Percentiles rank a stretch among this genome's conserved stretches.
Conservation (phyloP, 2,797 vertebrate genomes). For the Tokudaia muenninki region DNA sequence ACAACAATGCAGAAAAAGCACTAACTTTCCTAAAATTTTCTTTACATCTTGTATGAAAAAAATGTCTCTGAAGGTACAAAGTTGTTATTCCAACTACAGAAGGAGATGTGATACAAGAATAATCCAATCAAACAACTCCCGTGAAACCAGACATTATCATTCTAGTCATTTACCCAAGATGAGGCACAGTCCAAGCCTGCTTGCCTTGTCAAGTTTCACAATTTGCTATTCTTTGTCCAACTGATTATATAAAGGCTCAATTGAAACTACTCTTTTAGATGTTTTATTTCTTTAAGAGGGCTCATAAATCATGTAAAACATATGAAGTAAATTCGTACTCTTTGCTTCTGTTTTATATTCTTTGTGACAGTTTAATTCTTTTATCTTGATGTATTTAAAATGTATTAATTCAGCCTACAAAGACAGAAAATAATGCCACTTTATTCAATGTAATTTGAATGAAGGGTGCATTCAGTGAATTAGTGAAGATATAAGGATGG, state of each 20-base stretch:
- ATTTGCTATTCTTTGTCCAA: neutral
- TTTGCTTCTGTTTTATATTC: neutral
- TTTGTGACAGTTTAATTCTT: neutral
- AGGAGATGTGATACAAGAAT: neutral
- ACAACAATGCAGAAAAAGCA: neutral
- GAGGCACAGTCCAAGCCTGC: accelerated
- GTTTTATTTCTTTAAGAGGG: neutral
- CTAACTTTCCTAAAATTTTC: neutral
- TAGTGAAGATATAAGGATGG: neutral
- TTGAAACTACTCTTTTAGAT: neutral
- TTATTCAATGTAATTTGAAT: neutral
- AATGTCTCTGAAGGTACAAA: neutral
- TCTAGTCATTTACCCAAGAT: neutral
- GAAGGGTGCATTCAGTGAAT: neutral
- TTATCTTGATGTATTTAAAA: neutral
- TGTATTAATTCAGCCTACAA: neutral
- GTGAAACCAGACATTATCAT: neutral
- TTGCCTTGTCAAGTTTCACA: neutral
- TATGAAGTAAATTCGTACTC: neutral
- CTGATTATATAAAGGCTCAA: neutral
- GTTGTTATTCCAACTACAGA: neutral
- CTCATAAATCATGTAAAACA: neutral
- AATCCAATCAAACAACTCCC: neutral
- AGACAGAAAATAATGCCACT: neutral
- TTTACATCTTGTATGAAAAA: neutral